Evolutionary conservation across 2,113 vertebrate genomes (phyloP).

Genomic region (Chionodraco myersi): DNA sequence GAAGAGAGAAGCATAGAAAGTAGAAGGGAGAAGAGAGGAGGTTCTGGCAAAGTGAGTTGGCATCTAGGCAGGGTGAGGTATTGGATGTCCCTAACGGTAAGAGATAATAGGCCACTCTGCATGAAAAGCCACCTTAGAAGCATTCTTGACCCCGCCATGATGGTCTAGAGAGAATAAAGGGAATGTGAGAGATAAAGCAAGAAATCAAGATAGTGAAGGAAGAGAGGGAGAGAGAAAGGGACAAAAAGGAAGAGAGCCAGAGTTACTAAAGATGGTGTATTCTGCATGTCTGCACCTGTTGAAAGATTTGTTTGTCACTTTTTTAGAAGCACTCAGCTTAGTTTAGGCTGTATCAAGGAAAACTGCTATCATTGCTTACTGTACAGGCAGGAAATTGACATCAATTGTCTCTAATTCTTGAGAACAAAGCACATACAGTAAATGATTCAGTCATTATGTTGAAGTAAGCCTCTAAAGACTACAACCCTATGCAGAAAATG

Average conservation of each 20-base stretch:
- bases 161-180: conserved; percentile 79
- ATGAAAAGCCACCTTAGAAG: conserved; percentile 83
- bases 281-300: not conserved
- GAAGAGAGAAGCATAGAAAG: conserved; percentile 36
- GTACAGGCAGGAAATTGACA: not conserved
- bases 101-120: conserved; percentile 86
- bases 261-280: not conserved
- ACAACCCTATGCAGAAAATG: no score
- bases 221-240: conserved; percentile 2
- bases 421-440: not conserved
- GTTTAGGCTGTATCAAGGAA: not conserved
- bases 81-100: conserved; percentile 85
- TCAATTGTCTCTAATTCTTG: not conserved
- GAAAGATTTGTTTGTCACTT: not conserved
- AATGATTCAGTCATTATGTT: not conserved
- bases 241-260: not conserved
- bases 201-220: conserved; percentile 25
- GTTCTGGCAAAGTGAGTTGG: conserved; percentile 80
- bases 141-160: conserved; percentile 85
- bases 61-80: conserved; percentile 85
- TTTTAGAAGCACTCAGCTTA: not conserved
- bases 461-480: not conserved
- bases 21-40: conserved; percentile 27
- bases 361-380: not conserved
- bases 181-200: conserved; percentile 54